phyloP scores from a whole-genome alignment of 2,113 vertebrate genomes.

The Muntiacus reevesi region DNA sequence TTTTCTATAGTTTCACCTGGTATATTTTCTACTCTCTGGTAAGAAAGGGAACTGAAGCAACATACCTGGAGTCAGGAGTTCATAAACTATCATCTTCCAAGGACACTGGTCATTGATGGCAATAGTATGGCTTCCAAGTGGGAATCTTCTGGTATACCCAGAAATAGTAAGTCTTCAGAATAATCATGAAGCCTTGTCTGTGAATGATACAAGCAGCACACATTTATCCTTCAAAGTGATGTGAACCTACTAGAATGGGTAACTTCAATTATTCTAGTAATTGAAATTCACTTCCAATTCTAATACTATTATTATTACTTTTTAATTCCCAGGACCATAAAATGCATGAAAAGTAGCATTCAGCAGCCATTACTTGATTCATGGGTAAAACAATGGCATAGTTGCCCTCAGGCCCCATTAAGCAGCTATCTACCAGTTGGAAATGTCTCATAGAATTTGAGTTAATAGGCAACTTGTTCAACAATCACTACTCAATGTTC shows the following conservation, averaged over 20 bases:
- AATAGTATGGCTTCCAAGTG: not conserved
- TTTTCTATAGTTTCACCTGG: not conserved
- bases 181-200: not conserved
- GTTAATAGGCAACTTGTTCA: not conserved
- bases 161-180: not conserved
- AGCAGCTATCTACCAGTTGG: not conserved
- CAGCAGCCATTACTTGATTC: not conserved
- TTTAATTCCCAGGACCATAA: not conserved
- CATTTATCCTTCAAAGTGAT: not conserved
- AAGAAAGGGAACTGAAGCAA: not conserved
- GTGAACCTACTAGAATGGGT: not conserved
- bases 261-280: not conserved
- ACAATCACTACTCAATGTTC: not conserved
- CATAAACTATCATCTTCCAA: not conserved
- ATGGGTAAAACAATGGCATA: not conserved
- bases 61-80: not conserved
- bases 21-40: not conserved
- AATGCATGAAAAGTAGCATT: not conserved
- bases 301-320: not conserved
- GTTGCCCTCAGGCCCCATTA: not conserved
- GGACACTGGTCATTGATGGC: not conserved
- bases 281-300: not conserved
- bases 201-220: not conserved
- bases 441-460: conserved; percentile 5
- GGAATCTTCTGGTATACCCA: not conserved